Conservation (phyloP, 2,797 vertebrate species). For the Bryconaethiops microstoma region DNA sequence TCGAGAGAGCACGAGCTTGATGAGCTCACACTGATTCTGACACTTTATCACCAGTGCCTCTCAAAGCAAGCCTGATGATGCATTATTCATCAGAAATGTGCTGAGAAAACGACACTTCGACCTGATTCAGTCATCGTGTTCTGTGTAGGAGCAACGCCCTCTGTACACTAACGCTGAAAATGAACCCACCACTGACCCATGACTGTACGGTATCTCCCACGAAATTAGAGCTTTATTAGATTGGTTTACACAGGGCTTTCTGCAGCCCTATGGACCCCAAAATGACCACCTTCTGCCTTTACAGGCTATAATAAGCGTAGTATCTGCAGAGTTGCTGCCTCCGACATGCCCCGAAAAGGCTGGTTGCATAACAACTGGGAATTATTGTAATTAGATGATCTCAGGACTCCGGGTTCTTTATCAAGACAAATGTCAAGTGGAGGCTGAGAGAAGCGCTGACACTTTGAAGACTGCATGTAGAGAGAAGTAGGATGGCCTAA, state of each 20-base stretch:
- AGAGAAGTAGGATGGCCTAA: constrained; percentile 38
- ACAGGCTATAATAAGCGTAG: neutral
- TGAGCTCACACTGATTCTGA: constrained; percentile 23
- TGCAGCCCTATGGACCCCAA: neutral
- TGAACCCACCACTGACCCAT: neutral
- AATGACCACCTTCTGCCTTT: neutral
- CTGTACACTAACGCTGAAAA: too few species aligned
- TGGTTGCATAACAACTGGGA: constrained; percentile 8
- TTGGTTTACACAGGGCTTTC: neutral
- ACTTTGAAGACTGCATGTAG: neutral
- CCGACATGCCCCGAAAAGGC: neutral
- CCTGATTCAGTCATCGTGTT: neutral
- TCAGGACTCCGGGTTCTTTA: constrained; percentile 8
- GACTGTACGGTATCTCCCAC: neutral
- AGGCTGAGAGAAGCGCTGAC: constrained; percentile 18
- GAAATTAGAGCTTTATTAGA: neutral
- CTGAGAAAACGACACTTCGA: neutral
- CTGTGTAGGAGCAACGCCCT: neutral
- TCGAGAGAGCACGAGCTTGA: neutral
- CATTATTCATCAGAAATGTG: constrained; percentile 20
- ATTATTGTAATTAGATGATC: constrained; percentile 30
- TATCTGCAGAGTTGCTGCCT: neutral
- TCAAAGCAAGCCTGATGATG: constrained; percentile 20
- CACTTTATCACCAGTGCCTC: constrained; percentile 30
- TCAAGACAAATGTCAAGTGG: constrained; percentile 38